These are phyloP conservation scores for Pitangus sulphuratus DNA, from an alignment of 2,797 vertebrate genomes.

Conservation along the genomic window DNA sequence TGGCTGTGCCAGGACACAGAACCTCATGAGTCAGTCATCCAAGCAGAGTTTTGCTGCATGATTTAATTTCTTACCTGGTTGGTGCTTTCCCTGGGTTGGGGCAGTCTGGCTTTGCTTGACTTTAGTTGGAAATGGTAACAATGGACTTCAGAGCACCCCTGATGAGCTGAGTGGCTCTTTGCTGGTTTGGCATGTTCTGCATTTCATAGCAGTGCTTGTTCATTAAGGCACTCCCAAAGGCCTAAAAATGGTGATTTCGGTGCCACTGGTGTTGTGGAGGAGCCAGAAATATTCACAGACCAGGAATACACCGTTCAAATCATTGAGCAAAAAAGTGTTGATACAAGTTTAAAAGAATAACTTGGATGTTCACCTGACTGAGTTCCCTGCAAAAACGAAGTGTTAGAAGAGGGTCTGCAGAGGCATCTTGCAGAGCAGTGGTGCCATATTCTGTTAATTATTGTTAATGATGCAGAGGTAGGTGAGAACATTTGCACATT, in stretches of 20 bases:
- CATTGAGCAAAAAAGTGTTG: neutral
- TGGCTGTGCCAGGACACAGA: neutral
- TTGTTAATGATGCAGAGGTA: neutral
- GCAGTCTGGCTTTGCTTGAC: neutral
- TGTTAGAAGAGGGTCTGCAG: neutral
- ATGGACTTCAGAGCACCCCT: neutral
- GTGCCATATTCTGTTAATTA: neutral
- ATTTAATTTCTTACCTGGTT: neutral
- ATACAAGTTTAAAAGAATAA: neutral
- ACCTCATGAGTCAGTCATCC: neutral
- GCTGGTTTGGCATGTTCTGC: neutral
- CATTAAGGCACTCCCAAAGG: neutral
- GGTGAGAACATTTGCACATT: neutral
- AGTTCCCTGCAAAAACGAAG: neutral
- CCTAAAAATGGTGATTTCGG: neutral
- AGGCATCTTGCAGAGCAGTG: neutral
- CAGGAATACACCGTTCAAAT: neutral
- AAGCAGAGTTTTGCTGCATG: neutral
- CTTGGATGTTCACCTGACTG: neutral
- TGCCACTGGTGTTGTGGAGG: no score
- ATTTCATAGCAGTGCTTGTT: neutral
- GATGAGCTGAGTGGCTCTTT: neutral
- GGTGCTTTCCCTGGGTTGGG: neutral
- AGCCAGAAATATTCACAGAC: neutral
- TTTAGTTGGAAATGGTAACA: neutral